Evolutionary conservation across 2,888 invertebrate genomes (phyloP), one percentile per base, ranked within the genome.

Genomic region (Synanthedon andrenaeformis): DNA sequence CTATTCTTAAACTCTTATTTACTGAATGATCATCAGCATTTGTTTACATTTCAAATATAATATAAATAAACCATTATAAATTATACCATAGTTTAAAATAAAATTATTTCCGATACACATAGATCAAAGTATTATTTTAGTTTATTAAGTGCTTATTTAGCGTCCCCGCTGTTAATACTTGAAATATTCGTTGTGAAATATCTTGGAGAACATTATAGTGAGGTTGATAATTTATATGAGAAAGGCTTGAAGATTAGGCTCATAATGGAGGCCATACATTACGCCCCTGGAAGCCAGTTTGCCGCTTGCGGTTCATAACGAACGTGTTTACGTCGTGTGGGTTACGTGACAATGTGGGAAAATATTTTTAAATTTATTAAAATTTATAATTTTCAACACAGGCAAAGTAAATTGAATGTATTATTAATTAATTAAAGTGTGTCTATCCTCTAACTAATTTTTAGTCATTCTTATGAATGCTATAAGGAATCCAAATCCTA

Each of bases 181-280:
- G 61, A 65, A 68, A 69, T 70, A 69, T 69, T 65, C 55, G 62
- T 63, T 8, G 65, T 62, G 66, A 65, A 72, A 72, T 68, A 74
- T 72, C 65, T 58, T 63, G 59, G 58, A 61, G 64, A 63, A 69
- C 66, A 66, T 63, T 56, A 59, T 58, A 58, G 65, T 59, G 60
- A 64, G 66, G 67, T 62, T 69, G 70, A 76, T 81, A 80, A 80
- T 79, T 79, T 79, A 79, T 74, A 72, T 73, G 70, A 72, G 75
- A 71, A 77, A 75, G 77, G 78, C 74, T 79, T 74, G 65, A 72
- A 79, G 82, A 81, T 82, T 82, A 81, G 73, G 72, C 70, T 65
- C 68, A 65, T 81, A 81, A 82, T 79, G 74, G 74, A 65, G 65
- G 71, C 69, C 70, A 76, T 83, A 80, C 71, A 72, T 82, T 70